A percentile compares a stretch with the other conserved stretches of the same genome.
Conservation (phyloP, 2,113 vertebrate genomes). For the Pygoscelis adeliae region DNA sequence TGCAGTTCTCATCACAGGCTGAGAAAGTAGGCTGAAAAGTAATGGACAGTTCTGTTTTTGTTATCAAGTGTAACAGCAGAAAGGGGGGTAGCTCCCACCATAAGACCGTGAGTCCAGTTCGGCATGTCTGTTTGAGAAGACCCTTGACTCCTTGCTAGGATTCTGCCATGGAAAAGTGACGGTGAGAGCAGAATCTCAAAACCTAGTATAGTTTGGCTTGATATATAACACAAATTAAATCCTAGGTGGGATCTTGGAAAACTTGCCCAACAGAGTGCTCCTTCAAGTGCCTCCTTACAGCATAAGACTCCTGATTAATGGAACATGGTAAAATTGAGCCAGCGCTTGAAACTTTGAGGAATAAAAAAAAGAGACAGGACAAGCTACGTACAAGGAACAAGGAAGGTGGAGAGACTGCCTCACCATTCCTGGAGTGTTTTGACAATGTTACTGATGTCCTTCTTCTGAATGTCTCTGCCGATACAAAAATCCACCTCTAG, state of each 20-base stretch:
- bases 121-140: background rate
- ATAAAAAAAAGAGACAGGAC: background rate
- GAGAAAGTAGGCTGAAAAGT: background rate
- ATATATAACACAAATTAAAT: background rate
- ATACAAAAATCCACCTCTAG: slow-evolving; percentile 90
- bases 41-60: background rate
- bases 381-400: background rate
- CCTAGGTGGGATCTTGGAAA: background rate
- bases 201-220: background rate
- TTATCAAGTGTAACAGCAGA: background rate
- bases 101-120: background rate
- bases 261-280: background rate
- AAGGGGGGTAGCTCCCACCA: background rate
- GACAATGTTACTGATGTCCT: slow-evolving; percentile 80
- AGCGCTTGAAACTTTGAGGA: background rate
- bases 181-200: background rate
- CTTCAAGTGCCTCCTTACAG: background rate
- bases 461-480: slow-evolving; percentile 82
- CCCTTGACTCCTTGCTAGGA: background rate
- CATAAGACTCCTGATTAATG: background rate
- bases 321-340: background rate
- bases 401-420: slow-evolving; percentile 31
- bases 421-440: slow-evolving; percentile 85
- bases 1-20: background rate
- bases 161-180: background rate